phyloP scores from a whole-genome alignment of 2,888 invertebrate genomes.

The Callinectes sapidus region DNA sequence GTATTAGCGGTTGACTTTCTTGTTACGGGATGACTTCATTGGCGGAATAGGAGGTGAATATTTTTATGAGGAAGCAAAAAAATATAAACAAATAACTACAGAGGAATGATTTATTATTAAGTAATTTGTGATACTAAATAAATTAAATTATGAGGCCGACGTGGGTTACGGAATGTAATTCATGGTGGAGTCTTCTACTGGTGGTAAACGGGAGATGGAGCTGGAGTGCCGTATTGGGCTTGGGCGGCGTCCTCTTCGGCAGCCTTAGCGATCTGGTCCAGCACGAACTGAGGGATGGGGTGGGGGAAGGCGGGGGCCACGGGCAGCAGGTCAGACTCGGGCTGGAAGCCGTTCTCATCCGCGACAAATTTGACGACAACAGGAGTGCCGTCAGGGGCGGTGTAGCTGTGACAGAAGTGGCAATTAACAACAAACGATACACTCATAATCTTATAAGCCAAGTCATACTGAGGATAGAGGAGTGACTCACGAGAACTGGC shows the following conservation, averaged over 20 bases:
- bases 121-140: neutral
- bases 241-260: constrained; percentile 30
- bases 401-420: neutral
- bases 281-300: constrained; percentile 58
- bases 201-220: neutral
- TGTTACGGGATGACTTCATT: neutral
- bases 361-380: constrained; percentile 40
- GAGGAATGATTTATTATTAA: neutral
- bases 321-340: constrained; percentile 52
- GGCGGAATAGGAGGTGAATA: neutral
- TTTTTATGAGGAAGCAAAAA: neutral
- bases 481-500: constrained; percentile 48
- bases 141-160: neutral
- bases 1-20: neutral
- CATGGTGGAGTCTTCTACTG: neutral
- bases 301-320: constrained; percentile 57
- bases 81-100: neutral
- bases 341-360: constrained; percentile 56
- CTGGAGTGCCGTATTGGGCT: neutral
- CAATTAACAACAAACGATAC: neutral
- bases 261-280: constrained; percentile 55
- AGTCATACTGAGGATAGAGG: neutral
- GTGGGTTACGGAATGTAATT: neutral
- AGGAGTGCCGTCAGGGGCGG: constrained; percentile 38
- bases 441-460: neutral